These are phyloP conservation scores for Brassicogethes aeneus DNA, from an alignment of 2,888 invertebrate genomes.

Conservation along the genomic window DNA sequence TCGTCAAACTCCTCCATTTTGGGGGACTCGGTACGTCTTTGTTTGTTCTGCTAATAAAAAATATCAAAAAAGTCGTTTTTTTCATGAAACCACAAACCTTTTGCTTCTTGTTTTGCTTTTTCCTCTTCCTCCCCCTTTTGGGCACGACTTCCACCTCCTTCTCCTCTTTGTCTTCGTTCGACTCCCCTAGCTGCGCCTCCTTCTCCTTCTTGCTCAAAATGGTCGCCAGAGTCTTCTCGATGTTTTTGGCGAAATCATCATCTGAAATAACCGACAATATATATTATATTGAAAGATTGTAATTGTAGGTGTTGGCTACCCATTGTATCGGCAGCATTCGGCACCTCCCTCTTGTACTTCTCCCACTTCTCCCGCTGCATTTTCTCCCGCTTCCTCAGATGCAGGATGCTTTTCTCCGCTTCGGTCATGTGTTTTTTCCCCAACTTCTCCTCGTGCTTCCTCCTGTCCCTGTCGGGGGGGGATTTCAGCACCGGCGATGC, in stretches of 20 bases:
- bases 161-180: conserved; percentile 38
- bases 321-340: conserved; percentile 16
- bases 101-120: conserved; percentile 49
- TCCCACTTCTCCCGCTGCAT: conserved; percentile 37
- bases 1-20: conserved; percentile 56
- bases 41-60: conserved; percentile 41
- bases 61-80: conserved; percentile 6
- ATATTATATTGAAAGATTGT: not conserved
- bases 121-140: conserved; percentile 49
- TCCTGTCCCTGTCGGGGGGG: conserved; percentile 1
- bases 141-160: no score
- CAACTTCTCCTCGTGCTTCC: conserved; percentile 25
- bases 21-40: conserved; percentile 40
- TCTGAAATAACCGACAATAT: conserved; percentile 14
- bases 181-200: conserved; percentile 32
- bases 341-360: conserved; percentile 30
- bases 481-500: not conserved
- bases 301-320: conserved; percentile 10
- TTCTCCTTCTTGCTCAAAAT: conserved; percentile 58
- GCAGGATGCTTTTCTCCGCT: conserved; percentile 39
- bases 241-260: conserved; percentile 71
- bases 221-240: conserved; percentile 70
- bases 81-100: conserved; percentile 22
- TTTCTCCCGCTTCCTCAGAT: conserved; percentile 36
- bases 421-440: conserved; percentile 37